These are phyloP conservation scores for Lordiphosa mommai DNA, from an alignment of 1,140 invertebrate species.

Conservation along the genomic window DNA sequence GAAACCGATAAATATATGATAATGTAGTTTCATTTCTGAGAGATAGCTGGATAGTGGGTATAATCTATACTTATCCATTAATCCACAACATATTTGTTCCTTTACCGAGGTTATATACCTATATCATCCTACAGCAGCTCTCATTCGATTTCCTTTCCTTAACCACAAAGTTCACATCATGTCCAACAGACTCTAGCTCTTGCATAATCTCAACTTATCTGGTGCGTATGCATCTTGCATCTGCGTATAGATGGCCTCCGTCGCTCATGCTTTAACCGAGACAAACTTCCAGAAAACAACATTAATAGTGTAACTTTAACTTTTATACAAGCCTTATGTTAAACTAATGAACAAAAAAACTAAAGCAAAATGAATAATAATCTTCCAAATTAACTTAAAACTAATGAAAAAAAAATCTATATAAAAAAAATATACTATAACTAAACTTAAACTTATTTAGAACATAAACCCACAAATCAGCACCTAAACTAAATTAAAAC, in stretches of 20 bases:
- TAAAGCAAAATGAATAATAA: constrained; percentile 50
- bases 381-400: constrained; percentile 73
- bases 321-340: constrained; percentile 67
- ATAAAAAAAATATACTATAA: constrained; percentile 39
- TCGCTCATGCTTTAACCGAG: constrained; percentile 5
- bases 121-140: too few species aligned
- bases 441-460: constrained; percentile 52
- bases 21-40: too few species aligned
- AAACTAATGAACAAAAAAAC: constrained; percentile 38
- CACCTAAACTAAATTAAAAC: constrained; percentile 36
- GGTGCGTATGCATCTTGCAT: constrained; percentile 1
- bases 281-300: constrained; percentile 21
- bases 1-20: too few species aligned
- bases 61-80: too few species aligned
- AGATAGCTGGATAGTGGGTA: too few species aligned
- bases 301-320: constrained; percentile 43
- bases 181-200: background rate
- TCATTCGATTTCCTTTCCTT: too few species aligned
- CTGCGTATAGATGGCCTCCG: background rate
- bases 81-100: too few species aligned
- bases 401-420: constrained; percentile 42
- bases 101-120: too few species aligned
- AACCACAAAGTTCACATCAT: background rate
- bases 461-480: constrained; percentile 42
- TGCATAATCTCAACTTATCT: background rate